Evolutionary conservation across 2,888 invertebrate genomes (phyloP), one percentile per base, ranked within the genome.

Genomic region (Xylota sylvarum): DNA sequence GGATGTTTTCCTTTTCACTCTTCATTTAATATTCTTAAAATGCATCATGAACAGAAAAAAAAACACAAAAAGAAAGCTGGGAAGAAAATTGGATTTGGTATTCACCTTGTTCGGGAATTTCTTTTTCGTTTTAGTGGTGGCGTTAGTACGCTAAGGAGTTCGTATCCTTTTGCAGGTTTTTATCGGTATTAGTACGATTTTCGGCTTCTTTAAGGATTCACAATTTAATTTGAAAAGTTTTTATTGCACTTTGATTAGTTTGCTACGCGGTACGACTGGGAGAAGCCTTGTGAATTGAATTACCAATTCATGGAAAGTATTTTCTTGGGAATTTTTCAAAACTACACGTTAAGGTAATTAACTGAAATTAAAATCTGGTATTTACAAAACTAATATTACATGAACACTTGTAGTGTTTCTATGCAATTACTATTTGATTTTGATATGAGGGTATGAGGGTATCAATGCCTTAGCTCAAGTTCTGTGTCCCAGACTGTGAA

Each of bases 191-290:
- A 62, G 77, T 62, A 67, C 67, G 70, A 74, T 64, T 78, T 86
- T 77, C 67, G 82, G 73, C 65, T 83, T 83, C 78, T 65, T 87
- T 79, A 52, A 65, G 76, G 65, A 86, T 74, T 83, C 73, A 74
- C 62, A 78, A 79, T 78, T 83, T 87, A 87, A 83, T 83, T 79
- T 79, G 87, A 83, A 83, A 87, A 87, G 48, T 87, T 87, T 85
- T 87, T 65, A 87, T 83, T 78, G 87, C 65, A 30, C 69, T 87
- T 87, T 83, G 83, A 87, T 87, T 87, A 87, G 87, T 83, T 87
- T 82, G 50, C 17, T 12, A 5, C 7, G 48, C 6, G 30, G 9
- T 37, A 52, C 27, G n/a, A 4, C 12, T 32, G 40, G 6, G 9
- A 5, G 81, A 67, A 72, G 81, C 37, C 81, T 30, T 70, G 50